These are phyloP conservation scores for Pteromalus puparum DNA, from an alignment of 1,140 invertebrate species.

Conservation along the genomic window DNA sequence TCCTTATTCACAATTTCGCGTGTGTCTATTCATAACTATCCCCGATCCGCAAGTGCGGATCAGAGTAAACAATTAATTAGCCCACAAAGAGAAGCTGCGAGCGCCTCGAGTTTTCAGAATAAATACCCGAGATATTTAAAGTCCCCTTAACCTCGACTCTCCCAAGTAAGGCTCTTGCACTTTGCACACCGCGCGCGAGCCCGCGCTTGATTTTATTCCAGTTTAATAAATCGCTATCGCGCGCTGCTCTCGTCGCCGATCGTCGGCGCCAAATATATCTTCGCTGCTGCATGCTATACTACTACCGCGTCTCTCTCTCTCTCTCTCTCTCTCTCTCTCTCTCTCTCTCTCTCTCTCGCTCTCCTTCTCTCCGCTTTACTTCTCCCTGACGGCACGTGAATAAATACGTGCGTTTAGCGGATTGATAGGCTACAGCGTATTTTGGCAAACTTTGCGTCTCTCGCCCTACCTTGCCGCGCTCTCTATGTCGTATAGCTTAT, in stretches of 20 bases:
- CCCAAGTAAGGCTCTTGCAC: background rate
- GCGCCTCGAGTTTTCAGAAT: background rate
- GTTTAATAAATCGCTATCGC: constrained; percentile 51
- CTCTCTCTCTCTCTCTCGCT: constrained; percentile 10
- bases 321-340: too few species aligned
- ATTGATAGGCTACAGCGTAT: constrained; percentile 67
- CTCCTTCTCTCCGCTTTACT: background rate
- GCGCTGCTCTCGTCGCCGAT: constrained; percentile 32
- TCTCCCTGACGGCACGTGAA: constrained; percentile 54
- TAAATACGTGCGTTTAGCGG: constrained; percentile 64
- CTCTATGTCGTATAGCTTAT: constrained; percentile 15
- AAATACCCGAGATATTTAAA: constrained; percentile 25
- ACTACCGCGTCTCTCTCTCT: constrained; percentile 25
- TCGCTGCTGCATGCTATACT: constrained; percentile 29
- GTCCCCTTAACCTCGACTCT: background rate
- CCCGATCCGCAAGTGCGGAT: background rate
- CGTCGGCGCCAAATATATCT: constrained; percentile 62
- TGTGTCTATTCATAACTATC: background rate
- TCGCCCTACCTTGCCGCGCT: too few species aligned
- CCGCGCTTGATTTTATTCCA: constrained; percentile 35
- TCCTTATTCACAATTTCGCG: too few species aligned
- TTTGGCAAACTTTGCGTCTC: constrained; percentile 62
- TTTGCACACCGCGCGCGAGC: background rate
- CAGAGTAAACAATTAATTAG: constrained; percentile 9
- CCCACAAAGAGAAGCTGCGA: too few species aligned